Evolutionary conservation across 2,113 vertebrate genomes (phyloP).

Genomic region (Engraulis encrasicolus): DNA sequence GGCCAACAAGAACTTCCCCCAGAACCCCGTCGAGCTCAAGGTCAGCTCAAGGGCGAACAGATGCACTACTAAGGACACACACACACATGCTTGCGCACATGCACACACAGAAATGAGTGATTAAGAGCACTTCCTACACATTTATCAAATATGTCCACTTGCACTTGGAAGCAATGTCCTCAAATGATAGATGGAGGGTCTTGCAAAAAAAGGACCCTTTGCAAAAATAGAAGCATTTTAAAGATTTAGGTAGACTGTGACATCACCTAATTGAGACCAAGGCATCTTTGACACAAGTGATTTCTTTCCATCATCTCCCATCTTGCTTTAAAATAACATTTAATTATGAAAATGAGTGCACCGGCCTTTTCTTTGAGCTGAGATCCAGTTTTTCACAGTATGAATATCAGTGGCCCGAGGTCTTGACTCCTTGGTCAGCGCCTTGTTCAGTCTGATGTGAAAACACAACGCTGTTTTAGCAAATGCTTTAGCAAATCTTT

Average conservation of each 20-base stretch:
- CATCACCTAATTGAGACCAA: too few relatives aligned
- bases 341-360: too few relatives aligned
- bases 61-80: background rate
- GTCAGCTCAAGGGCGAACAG: conserved; percentile 61
- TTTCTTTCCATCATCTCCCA: too few relatives aligned
- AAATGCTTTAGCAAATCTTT: background rate
- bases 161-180: too few relatives aligned
- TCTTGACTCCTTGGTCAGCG: background rate
- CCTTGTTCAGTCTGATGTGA: background rate
- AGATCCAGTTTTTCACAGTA: background rate
- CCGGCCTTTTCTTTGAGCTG: too few relatives aligned
- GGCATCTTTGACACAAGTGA: too few relatives aligned
- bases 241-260: too few relatives aligned
- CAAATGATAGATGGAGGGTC: too few relatives aligned
- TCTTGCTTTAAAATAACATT: too few relatives aligned
- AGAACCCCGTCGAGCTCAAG: conserved; percentile 97
- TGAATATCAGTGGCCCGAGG: background rate
- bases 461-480: background rate
- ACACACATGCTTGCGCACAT: too few relatives aligned
- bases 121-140: background rate
- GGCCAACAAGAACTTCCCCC: conserved; percentile 95
- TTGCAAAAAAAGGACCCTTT: too few relatives aligned
- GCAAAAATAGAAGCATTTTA: too few relatives aligned
- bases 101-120: background rate
- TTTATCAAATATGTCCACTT: background rate